A percentile compares a stretch with the other conserved stretches of the same genome.
These are phyloP conservation scores for Sylvilagus floridanus DNA, from an alignment of 2,797 vertebrate species.

Conservation along the genomic window DNA sequence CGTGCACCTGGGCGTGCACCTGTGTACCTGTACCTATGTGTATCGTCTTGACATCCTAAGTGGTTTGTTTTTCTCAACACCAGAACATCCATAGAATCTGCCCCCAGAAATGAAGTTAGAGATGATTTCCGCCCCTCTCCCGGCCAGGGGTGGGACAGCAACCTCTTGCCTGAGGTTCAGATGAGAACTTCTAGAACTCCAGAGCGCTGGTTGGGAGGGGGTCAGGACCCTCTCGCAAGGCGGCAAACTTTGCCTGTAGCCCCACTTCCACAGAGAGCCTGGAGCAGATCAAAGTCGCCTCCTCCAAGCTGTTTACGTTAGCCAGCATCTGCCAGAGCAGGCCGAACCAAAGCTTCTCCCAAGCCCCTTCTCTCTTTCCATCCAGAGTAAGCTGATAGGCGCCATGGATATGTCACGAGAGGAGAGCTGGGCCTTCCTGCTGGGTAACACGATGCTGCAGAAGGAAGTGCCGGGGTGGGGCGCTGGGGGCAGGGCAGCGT, in stretches of 20 bases:
- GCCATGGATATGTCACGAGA: constrained; percentile 34
- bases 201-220: neutral
- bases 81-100: neutral
- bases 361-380: constrained; percentile 32
- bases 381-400: constrained; percentile 61
- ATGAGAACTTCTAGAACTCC: constrained; percentile 17
- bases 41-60: neutral
- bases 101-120: constrained; percentile 4
- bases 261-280: neutral
- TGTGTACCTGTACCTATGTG: neutral
- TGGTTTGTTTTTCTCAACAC: constrained; percentile 19
- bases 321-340: constrained; percentile 63
- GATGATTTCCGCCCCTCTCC: neutral
- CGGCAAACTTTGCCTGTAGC: neutral
- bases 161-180: constrained; percentile 6
- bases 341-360: constrained; percentile 49
- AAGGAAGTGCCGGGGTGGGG: constrained; percentile 43
- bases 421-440: constrained; percentile 47
- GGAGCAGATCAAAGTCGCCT: constrained; percentile 35
- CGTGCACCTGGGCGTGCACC: neutral
- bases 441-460: constrained; percentile 59
- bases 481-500: neutral
- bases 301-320: constrained; percentile 51
- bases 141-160: too few species aligned
- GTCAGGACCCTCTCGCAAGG: neutral